Base-by-base conservation (phyloP, 2,797 vertebrate species). In the Typhlichthys eigenmanni region DNA sequence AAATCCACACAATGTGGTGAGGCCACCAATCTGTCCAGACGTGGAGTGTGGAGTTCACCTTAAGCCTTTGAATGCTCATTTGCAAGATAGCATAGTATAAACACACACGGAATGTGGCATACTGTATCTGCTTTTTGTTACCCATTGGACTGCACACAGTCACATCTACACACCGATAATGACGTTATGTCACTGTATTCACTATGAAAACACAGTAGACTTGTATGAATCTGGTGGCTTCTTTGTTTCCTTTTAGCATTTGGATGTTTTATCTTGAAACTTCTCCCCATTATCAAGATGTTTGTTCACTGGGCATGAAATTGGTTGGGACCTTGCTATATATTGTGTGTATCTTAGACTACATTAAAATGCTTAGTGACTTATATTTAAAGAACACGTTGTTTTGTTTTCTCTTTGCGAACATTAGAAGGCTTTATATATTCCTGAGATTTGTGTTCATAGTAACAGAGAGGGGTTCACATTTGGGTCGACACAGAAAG, bases 401-500 rank as follows among this genome's bases (percentile, higher is more conserved):
- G 66, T 67, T 64, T 65, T 74, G 38, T 49, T 75, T 54, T 24
- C 24, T 24, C 24, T 24, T 78, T 58, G 58, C 45, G 60, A 66
- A 52, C 47, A 48, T n/a, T 76, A 67, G 66, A 13, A 17, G 12
- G 6, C 68, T 81, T 80, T 76, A 56, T 64, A 85, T 82, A 85
- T 86, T 89, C 80, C 75, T 73, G 65, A 34, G 52, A 70, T 74
- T 76, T 64, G 50, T 81, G 69, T 74, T 53, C 54, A 62, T 74
- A 52, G 66, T 62, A 43, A 72, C 61, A 60, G 60, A 50, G 46
- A 59, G 49, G 68, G 49, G 63, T 66, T 76, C 73, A 67, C 71
- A 13, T 62, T 68, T 63, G 66, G 68, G 72, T 62, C 57, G 70
- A 76, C 3, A 14, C 67, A 69, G 54, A 64, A 76, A 69, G 66